Evolutionary conservation across 2,888 invertebrate species (phyloP).

Genomic region (Apotomis betuletana): DNA sequence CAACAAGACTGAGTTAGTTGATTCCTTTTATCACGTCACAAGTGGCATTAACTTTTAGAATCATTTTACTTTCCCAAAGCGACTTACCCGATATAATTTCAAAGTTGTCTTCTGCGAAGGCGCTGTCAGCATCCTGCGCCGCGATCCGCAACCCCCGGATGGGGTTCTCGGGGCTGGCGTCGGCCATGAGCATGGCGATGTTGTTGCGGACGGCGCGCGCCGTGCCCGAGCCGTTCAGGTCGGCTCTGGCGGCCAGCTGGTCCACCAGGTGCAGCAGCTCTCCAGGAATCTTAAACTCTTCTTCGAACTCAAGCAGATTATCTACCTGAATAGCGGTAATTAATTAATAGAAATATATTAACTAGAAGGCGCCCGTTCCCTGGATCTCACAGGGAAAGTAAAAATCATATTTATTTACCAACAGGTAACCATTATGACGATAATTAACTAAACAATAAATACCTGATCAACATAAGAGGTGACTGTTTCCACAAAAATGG

Average conservation of each 20-base stretch:
- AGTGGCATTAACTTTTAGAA: too few relatives aligned
- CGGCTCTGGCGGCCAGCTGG: slow-evolving; percentile 59
- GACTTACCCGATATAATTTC: slow-evolving; percentile 64
- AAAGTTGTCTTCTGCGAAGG: slow-evolving; percentile 63
- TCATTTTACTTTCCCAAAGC: not conserved
- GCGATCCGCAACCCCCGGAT: slow-evolving; percentile 68
- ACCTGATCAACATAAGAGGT: slow-evolving; percentile 65
- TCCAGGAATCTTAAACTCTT: slow-evolving; percentile 63
- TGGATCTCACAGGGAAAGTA: too few relatives aligned
- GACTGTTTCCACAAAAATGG: slow-evolving; percentile 59
- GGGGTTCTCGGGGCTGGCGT: slow-evolving; percentile 59
- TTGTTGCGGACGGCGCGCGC: slow-evolving; percentile 61
- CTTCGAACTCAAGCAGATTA: slow-evolving; percentile 56
- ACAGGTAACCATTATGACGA: too few relatives aligned
- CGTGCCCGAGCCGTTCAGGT: slow-evolving; percentile 59
- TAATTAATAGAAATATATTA: not conserved
- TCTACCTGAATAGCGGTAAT: slow-evolving; percentile 64
- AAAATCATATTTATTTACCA: too few relatives aligned
- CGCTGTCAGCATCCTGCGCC: slow-evolving; percentile 55
- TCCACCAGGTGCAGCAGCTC: slow-evolving; percentile 68
- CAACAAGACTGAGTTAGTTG: too few relatives aligned
- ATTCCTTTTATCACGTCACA: too few relatives aligned
- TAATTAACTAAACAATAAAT: not conserved
- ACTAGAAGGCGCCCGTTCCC: too few relatives aligned
- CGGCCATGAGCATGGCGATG: slow-evolving; percentile 69